Evolutionary conservation across 2,888 invertebrate genomes (phyloP).

Genomic region (Scaptomyza tumidula): DNA sequence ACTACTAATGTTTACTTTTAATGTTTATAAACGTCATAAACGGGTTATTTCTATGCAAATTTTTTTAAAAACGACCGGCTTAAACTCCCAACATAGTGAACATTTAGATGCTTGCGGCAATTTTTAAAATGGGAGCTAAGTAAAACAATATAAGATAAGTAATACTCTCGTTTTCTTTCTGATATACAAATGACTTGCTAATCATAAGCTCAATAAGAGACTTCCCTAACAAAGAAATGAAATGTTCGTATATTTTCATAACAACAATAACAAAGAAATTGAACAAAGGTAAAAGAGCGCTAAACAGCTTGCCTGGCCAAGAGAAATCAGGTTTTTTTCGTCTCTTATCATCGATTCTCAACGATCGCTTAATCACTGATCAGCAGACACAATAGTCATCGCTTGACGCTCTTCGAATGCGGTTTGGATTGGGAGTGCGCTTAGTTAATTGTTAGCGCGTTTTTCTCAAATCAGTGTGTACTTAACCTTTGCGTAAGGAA

Average conservation of each 20-base stretch:
- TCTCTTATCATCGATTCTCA: constrained; percentile 16
- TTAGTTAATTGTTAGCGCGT: constrained; percentile 9
- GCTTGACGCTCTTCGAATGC: constrained; percentile 38
- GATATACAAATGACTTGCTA: neutral
- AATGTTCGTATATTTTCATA: neutral
- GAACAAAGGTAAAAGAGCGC: constrained; percentile 1
- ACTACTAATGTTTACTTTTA: too few relatives aligned
- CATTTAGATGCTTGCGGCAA: neutral
- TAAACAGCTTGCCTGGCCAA: neutral
- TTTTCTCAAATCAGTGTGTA: constrained; percentile 1
- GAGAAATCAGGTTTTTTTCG: constrained; percentile 7
- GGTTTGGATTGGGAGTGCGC: constrained; percentile 33
- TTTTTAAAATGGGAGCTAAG: too few relatives aligned
- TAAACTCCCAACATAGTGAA: too few relatives aligned
- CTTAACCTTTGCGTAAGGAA: constrained; percentile 4
- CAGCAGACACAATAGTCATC: constrained; percentile 42
- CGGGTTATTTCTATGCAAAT: constrained; percentile 36
- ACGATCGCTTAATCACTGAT: constrained; percentile 23
- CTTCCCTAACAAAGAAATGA: neutral
- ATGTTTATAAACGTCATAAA: constrained; percentile 14
- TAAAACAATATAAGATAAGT: too few relatives aligned
- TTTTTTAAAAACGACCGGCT: neutral
- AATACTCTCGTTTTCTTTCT: neutral
- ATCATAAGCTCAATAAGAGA: neutral
- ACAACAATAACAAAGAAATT: neutral